These are phyloP conservation scores for Caenorhabditis uteleia DNA, from an alignment of 2,888 invertebrate genomes.

Conservation along the genomic window DNA sequence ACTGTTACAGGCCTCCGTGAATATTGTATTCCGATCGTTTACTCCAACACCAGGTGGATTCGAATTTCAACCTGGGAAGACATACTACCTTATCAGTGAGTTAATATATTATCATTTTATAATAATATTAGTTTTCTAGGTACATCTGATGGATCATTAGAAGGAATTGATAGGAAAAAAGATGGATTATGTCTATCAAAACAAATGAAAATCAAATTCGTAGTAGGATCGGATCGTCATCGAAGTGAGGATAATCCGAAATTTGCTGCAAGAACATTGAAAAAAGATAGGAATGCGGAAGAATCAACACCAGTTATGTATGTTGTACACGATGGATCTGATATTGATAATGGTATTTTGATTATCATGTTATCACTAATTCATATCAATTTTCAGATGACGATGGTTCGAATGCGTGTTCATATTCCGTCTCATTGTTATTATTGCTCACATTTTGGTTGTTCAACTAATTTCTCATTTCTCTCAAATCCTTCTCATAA, in stretches of 20 bases:
- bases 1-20: slow-evolving; percentile 51
- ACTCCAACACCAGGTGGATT: slow-evolving; percentile 67
- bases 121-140: too few relatives aligned
- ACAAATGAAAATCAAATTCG: slow-evolving; percentile 69
- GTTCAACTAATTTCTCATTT: slow-evolving; percentile 84
- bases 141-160: slow-evolving; percentile 63
- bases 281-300: slow-evolving; percentile 26
- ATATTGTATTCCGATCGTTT: slow-evolving; percentile 67
- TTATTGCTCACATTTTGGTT: slow-evolving; percentile 7
- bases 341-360: slow-evolving; percentile 27
- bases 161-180: slow-evolving; percentile 60
- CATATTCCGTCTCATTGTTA: too few relatives aligned
- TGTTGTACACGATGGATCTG: slow-evolving; percentile 52
- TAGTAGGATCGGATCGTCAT: slow-evolving; percentile 38
- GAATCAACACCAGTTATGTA: slow-evolving; percentile 58
- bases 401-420: slow-evolving; percentile 20
- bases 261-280: slow-evolving; percentile 50
- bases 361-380: background rate
- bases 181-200: slow-evolving; percentile 62
- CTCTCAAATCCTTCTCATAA: slow-evolving; percentile 37
- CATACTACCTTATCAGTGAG: slow-evolving; percentile 67
- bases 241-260: slow-evolving; percentile 40
- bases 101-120: slow-evolving; percentile 34
- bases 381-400: slow-evolving; percentile 23
- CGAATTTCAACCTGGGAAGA: slow-evolving; percentile 64